Conservation (phyloP, 2,797 vertebrate genomes). For the Centropyge bicolor region DNA sequence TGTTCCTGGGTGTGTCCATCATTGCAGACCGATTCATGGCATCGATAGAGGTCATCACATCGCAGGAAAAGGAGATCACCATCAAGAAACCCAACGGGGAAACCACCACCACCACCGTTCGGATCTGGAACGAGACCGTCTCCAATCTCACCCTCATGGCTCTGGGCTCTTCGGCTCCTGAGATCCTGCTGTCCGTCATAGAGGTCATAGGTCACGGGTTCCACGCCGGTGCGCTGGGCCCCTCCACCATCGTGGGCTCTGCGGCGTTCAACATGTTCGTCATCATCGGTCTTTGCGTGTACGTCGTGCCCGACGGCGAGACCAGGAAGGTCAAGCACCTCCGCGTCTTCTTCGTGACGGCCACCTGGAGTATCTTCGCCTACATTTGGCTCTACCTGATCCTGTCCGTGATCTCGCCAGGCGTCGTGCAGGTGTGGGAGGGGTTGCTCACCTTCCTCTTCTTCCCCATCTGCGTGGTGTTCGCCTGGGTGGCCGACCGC, state of each 20-base stretch:
- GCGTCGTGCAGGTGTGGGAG: conserved; percentile 98
- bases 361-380: conserved; percentile 98
- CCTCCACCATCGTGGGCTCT: conserved; percentile 97
- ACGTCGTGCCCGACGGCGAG: conserved; percentile 97
- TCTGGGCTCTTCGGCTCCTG: conserved; percentile 95
- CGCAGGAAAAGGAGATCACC: conserved; percentile 98
- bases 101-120: conserved; percentile 96
- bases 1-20: conserved; percentile 99
- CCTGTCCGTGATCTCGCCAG: conserved; percentile 95
- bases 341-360: conserved; percentile 97
- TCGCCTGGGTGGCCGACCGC: conserved; percentile 97
- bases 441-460: conserved; percentile 97
- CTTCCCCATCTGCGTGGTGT: conserved; percentile 97
- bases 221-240: conserved; percentile 91
- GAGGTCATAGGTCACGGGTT: conserved; percentile 96
- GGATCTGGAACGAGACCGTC: conserved; percentile 99
- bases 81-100: conserved; percentile 98
- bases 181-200: conserved; percentile 97
- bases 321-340: conserved; percentile 97
- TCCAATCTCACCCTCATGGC: conserved; percentile 99
- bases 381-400: conserved; percentile 99
- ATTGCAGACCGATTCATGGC: conserved; percentile 99
- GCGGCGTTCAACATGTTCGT: conserved; percentile 99
- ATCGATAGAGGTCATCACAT: conserved; percentile 98
- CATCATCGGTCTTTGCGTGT: conserved; percentile 97